A percentile compares a stretch with the other conserved stretches of the same genome.
phyloP scores from a whole-genome alignment of 2,797 vertebrate species.

The Danio jaintianensis region DNA sequence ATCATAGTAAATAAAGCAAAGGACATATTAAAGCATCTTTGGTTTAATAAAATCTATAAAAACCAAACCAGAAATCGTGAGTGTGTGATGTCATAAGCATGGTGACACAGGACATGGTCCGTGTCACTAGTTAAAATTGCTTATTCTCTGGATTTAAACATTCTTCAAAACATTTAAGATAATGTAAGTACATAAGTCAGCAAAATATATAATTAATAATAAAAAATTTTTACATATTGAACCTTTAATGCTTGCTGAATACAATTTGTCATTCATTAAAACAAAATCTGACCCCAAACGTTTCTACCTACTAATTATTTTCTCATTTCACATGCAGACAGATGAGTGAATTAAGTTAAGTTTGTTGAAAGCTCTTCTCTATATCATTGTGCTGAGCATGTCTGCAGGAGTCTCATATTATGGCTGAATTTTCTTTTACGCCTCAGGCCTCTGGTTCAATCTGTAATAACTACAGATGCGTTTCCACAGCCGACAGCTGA shows the following conservation, averaged over 20 bases:
- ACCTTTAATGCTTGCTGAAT: not conserved
- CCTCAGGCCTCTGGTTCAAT: slow-evolving; percentile 15
- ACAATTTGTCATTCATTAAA: not conserved
- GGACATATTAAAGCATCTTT: no score
- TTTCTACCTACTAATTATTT: not conserved
- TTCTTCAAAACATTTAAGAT: no score
- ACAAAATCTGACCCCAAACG: not conserved
- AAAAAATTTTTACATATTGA: no score
- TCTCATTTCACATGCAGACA: not conserved
- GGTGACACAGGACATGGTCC: no score
- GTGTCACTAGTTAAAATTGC: no score
- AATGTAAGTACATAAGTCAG: no score
- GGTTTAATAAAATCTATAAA: no score
- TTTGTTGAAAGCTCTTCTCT: not conserved
- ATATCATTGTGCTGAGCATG: not conserved
- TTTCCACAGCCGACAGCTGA: slow-evolving; percentile 5
- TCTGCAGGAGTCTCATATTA: not conserved
- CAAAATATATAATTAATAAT: no score
- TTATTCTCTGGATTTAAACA: no score
- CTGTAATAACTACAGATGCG: slow-evolving; percentile 27
- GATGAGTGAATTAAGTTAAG: not conserved
- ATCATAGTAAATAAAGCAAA: no score
- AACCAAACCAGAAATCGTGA: no score
- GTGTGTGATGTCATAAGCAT: no score
- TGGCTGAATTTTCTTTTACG: not conserved